These are phyloP conservation scores for Acanthiza pusilla DNA, from an alignment of 2,797 vertebrate species.

Conservation along the genomic window DNA sequence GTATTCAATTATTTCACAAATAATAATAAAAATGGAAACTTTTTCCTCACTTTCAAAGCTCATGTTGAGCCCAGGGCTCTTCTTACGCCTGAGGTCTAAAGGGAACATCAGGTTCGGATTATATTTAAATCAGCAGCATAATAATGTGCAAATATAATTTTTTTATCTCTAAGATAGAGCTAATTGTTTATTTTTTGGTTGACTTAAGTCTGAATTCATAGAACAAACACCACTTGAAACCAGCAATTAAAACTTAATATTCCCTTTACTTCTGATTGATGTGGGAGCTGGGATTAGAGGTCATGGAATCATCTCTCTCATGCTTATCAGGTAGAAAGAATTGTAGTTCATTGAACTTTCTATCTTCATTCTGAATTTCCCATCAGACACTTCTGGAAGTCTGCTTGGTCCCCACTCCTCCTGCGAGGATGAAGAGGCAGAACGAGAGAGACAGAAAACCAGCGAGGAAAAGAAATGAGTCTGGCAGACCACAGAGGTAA, in stretches of 20 bases:
- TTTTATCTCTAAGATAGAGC: neutral
- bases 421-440: neutral
- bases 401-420: conserved; percentile 4
- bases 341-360: neutral
- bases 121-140: neutral
- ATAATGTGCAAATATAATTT: neutral
- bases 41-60: neutral
- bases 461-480: conserved; percentile 39
- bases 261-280: neutral
- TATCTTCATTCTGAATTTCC: neutral
- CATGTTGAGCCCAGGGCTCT: fast-evolving
- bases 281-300: neutral
- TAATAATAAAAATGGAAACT: neutral
- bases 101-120: neutral
- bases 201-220: neutral
- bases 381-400: conserved; percentile 2
- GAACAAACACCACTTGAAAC: neutral
- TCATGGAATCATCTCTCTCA: neutral
- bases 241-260: neutral
- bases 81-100: neutral
- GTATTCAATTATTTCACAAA: neutral
- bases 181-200: neutral
- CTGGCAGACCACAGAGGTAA: conserved; percentile 36
- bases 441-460: neutral
- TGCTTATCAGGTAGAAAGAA: neutral